Evolutionary conservation across 2,797 vertebrate species (phyloP), one percentile per base, ranked within the genome.

Genomic region (Onychomys leucogaster): DNA sequence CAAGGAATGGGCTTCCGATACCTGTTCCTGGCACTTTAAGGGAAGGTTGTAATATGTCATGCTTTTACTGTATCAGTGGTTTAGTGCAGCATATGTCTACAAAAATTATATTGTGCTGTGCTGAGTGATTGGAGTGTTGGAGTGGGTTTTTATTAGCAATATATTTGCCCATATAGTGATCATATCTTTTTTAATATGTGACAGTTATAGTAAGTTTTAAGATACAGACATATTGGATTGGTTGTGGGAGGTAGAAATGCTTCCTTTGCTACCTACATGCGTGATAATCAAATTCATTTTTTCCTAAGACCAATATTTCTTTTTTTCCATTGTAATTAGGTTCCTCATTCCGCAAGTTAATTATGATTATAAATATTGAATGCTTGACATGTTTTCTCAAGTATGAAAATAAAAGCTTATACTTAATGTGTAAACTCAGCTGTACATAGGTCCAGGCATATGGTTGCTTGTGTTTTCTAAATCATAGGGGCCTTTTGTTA

Each of bases 361-460:
- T 88, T 86, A 13, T 94, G 92, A 91, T 97, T 94, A 95, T 97
- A 97, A 97, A 97, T 97, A 96, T 85, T 97, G 92, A 97, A 65
- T 85, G 89, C 73, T 97, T 98, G 98, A 93, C 97, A 84, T 98
- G 86, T 98, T 97, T 98, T 91, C 96, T 98, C 77, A 97, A 96
- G 63, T 97, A 98, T 98, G 93, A 96, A 97, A 98, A 94, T 96
- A 97, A 98, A 97, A 98, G 80, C 94, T 95, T 69, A 92, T 97
- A 98, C 94, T 98, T 94, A 95, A 63, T 96, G 63, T 97, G 82
- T 97, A 97, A 98, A 96, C 97, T 98, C 82, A 90, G 69, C 86
- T 80, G 14, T 87, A 90, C 83, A 78, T 78, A 92, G 97, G 97
- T 98, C 97, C 96, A 97, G 98, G 92, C 98, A 98, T 98, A 97